These are phyloP conservation scores for Heterocephalus glaber DNA, from an alignment of 2,113 vertebrate species.

Conservation along the genomic window DNA sequence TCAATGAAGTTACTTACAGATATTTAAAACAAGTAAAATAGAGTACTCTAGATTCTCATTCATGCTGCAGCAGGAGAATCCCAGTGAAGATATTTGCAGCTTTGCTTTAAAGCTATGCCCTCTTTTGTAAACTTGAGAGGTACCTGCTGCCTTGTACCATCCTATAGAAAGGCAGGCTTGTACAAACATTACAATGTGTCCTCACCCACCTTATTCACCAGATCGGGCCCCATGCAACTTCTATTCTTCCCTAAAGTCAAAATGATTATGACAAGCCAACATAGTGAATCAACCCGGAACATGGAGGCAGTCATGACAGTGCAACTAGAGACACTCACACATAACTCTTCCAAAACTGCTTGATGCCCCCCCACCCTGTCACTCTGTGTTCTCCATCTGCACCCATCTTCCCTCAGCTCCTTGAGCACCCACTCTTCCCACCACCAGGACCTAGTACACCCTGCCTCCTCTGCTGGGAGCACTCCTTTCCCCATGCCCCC, in stretches of 20 bases:
- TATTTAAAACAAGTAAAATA: background rate
- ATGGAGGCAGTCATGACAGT: background rate
- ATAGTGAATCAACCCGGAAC: background rate
- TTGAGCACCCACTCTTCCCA: too few species aligned
- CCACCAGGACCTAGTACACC: background rate
- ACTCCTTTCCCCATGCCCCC: rapidly evolving
- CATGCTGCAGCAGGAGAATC: background rate
- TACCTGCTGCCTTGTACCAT: background rate
- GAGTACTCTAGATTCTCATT: background rate
- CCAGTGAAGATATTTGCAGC: background rate
- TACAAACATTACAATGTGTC: background rate
- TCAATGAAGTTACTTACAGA: background rate
- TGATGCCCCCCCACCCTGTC: too few species aligned
- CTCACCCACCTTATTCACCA: background rate
- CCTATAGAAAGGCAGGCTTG: background rate
- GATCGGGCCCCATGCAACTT: background rate
- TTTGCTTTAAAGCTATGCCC: background rate
- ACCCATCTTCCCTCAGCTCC: background rate
- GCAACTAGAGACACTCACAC: background rate
- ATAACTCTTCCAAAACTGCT: background rate
- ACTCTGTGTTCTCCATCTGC: background rate
- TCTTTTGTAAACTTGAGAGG: background rate
- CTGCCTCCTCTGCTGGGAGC: background rate
- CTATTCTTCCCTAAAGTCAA: background rate
- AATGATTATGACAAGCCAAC: background rate